Base-by-base conservation (phyloP, 2,888 invertebrate genomes). In the Lottia gigantea region DNA sequence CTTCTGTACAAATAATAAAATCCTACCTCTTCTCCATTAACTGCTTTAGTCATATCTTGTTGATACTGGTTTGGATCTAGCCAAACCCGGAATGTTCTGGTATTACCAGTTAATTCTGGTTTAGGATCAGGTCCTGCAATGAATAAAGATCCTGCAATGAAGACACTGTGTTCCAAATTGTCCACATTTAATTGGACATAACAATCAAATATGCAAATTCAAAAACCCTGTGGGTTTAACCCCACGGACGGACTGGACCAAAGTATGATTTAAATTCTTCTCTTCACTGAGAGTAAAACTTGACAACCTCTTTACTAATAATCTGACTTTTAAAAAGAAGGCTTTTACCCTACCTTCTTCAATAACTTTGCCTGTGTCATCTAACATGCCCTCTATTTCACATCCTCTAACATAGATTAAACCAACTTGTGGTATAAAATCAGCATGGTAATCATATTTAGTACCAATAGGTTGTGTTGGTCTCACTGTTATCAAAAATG, bases 351-450 rank as follows among this genome's bases (percentile, higher is more conserved):
- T 71, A 86, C 90, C 90, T 88, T 99, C 99, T 88, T 99, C 99
- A 70, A 99, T 96, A 4, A 99, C 95, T 75, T 86, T 85, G 0
- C 98, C 99, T 72, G 95, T 95, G 12, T 94, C 94, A 86, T 98
- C 98, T 67, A 99, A 89, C 95, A 99, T 95, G 1, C 99, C 98
- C 88, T 99, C 98, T 46, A 99, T 93, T 89, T 99, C 99, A 89
- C 99, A 99, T 0, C 99, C 99, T 23, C 99, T 91, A 0, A 99
- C 97, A 84, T 93, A 95, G 0, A 93, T 92, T 77, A 99, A 91
- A 0, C 97, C 97, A 71, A 96, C 95, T 91, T 98, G 97, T 0
- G 96, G 94, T 40, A 96, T 92, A 89, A 98, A 97, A 11, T 95
- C 94, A 78, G 94, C 91, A 7, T 78, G 77, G 67, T 79, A 76